Evolutionary conservation across 2,888 invertebrate species (phyloP).

Genomic region (Cephus pygmeus): DNA sequence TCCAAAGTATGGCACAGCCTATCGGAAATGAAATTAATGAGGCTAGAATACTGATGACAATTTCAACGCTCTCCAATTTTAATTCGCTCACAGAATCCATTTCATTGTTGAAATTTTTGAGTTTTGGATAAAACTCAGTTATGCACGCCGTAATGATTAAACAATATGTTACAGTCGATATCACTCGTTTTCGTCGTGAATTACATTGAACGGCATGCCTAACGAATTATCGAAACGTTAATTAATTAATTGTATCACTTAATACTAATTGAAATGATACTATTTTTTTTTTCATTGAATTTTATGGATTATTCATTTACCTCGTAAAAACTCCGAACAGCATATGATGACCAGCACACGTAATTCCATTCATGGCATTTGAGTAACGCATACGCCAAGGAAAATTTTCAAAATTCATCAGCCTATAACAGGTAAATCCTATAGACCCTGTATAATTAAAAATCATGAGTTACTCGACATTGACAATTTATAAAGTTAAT

Average conservation of each 20-base stretch:
- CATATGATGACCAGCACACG: slow-evolving; percentile 11
- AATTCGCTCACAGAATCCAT: not conserved
- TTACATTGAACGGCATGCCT: not conserved
- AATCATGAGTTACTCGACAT: too few relatives aligned
- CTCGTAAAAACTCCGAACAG: slow-evolving; percentile 12
- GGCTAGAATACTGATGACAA: slow-evolving; percentile 11
- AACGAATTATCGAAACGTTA: not conserved
- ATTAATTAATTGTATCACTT: not conserved
- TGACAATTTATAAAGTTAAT: too few relatives aligned
- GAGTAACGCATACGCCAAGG: slow-evolving; percentile 9
- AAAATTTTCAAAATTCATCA: slow-evolving; percentile 15
- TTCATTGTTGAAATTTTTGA: not conserved
- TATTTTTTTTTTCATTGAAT: too few relatives aligned
- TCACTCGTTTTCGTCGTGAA: slow-evolving; percentile 18
- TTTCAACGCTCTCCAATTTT: slow-evolving; percentile 7
- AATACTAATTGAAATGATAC: too few relatives aligned
- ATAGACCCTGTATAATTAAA: slow-evolving; percentile 8
- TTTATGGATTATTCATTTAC: not conserved
- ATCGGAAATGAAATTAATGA: slow-evolving; percentile 7
- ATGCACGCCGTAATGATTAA: slow-evolving; percentile 15
- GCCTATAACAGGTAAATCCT: slow-evolving; percentile 16
- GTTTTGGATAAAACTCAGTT: slow-evolving; percentile 15
- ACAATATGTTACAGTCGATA: slow-evolving; percentile 7
- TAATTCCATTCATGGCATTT: slow-evolving; percentile 7
- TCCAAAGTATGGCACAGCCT: slow-evolving; percentile 6